Percentiles rank a stretch among this genome's conserved stretches.
These are phyloP conservation scores for Anagrus nilaparvatae DNA, from an alignment of 1,140 invertebrate genomes.

Conservation along the genomic window DNA sequence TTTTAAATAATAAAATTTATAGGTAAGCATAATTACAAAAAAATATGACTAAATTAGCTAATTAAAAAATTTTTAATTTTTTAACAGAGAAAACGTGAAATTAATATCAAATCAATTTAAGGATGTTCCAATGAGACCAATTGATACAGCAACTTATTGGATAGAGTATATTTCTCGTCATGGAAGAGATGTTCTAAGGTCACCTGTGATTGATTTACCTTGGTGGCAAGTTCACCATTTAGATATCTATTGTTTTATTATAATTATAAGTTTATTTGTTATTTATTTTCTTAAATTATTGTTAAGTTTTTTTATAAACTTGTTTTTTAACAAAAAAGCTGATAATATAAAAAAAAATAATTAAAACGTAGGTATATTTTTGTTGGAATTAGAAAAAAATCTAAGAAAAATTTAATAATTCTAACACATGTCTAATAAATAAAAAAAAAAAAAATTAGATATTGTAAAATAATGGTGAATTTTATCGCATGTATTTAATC, in stretches of 20 bases:
- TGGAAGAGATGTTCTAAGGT: slow-evolving; percentile 27
- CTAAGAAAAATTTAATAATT: too few relatives aligned
- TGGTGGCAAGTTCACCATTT: slow-evolving; percentile 28
- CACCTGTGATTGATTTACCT: slow-evolving; percentile 20
- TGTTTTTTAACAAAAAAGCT: too few relatives aligned
- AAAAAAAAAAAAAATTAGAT: too few relatives aligned
- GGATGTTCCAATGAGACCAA: slow-evolving; percentile 39
- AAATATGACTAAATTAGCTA: neutral
- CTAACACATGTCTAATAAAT: too few relatives aligned
- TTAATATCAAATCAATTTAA: slow-evolving; percentile 17
- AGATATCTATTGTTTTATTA: slow-evolving; percentile 26
- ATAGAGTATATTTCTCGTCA: slow-evolving; percentile 44
- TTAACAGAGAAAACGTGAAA: slow-evolving; percentile 15
- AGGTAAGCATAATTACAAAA: slow-evolving; percentile 18
- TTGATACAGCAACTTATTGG: slow-evolving; percentile 46
- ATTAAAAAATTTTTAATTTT: slow-evolving; percentile 1
- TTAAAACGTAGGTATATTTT: too few relatives aligned
- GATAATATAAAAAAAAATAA: too few relatives aligned
- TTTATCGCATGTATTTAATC: too few relatives aligned
- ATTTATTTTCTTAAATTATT: too few relatives aligned
- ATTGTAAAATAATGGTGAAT: too few relatives aligned
- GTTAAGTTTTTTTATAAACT: too few relatives aligned
- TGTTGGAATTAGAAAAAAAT: too few relatives aligned
- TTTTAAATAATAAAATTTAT: slow-evolving; percentile 29
- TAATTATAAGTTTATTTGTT: too few relatives aligned